These are phyloP conservation scores for Ommatoiulus sabulosus DNA, from an alignment of 2,888 invertebrate genomes.

Conservation along the genomic window DNA sequence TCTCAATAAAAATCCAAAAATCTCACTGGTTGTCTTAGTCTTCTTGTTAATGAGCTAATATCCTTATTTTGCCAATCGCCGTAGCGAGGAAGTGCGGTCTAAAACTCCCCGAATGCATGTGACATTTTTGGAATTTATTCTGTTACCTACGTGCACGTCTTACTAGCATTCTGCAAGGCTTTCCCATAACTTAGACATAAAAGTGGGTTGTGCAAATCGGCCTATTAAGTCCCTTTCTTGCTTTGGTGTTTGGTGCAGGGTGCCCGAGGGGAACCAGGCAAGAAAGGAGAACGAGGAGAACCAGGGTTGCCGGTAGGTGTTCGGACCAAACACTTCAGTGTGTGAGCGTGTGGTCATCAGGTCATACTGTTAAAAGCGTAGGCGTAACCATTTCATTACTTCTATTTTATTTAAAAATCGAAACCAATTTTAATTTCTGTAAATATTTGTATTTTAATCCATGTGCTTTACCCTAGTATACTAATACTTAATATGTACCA, in stretches of 20 bases:
- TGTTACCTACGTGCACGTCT: neutral
- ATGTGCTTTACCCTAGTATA: neutral
- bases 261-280: constrained; percentile 91
- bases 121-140: neutral
- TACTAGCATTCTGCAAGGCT: neutral
- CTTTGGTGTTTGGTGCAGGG: constrained; percentile 73
- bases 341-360: constrained; percentile 50
- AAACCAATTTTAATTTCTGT: neutral
- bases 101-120: neutral
- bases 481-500: neutral
- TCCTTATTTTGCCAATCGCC: neutral
- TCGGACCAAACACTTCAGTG: constrained; percentile 29
- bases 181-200: constrained; percentile 1
- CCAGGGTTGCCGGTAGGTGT: constrained; percentile 90
- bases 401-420: constrained; percentile 29
- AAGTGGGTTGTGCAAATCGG: constrained; percentile 52
- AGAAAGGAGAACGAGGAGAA: constrained; percentile 89
- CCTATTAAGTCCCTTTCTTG: constrained; percentile 55
- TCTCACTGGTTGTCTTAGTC: neutral
- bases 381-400: constrained; percentile 49
- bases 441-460: constrained; percentile 26
- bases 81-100: neutral
- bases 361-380: constrained; percentile 44
- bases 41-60: neutral
- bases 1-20: neutral